Conservation (phyloP, 2,888 invertebrate species). For the Hydrotaea diabolus region DNA sequence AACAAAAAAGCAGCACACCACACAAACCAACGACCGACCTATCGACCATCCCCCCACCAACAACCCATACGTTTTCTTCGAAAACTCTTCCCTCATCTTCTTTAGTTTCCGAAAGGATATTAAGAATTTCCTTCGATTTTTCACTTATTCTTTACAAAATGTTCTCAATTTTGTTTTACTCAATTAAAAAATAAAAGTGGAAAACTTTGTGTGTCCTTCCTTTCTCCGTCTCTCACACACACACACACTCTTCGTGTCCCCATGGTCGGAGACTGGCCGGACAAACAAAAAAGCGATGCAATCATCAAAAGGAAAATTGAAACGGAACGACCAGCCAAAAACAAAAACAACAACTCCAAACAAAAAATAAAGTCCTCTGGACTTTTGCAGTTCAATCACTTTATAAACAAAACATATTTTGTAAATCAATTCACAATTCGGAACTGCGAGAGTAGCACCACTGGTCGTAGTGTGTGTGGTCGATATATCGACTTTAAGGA, state of each 20-base stretch:
- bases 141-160: neutral
- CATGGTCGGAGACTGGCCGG: neutral
- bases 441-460: neutral
- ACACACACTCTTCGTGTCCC: too few relatives aligned
- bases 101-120: conserved; percentile 48
- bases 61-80: neutral
- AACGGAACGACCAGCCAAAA: neutral
- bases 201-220: too few relatives aligned
- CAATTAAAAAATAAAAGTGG: conserved; percentile 56
- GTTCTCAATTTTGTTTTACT: conserved; percentile 54
- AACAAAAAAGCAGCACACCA: too few relatives aligned
- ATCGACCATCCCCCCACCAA: too few relatives aligned
- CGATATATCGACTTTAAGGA: neutral
- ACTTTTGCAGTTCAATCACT: conserved; percentile 60
- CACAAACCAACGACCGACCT: too few relatives aligned
- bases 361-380: conserved; percentile 33
- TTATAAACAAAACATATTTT: conserved; percentile 53
- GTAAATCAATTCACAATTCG: conserved; percentile 26
- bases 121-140: conserved; percentile 51
- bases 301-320: conserved; percentile 21
- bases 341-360: neutral
- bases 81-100: conserved; percentile 9
- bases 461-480: neutral
- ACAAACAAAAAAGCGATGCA: conserved; percentile 27
- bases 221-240: too few relatives aligned